These are phyloP conservation scores for Falco peregrinus DNA, from an alignment of 2,797 vertebrate species.

Conservation along the genomic window DNA sequence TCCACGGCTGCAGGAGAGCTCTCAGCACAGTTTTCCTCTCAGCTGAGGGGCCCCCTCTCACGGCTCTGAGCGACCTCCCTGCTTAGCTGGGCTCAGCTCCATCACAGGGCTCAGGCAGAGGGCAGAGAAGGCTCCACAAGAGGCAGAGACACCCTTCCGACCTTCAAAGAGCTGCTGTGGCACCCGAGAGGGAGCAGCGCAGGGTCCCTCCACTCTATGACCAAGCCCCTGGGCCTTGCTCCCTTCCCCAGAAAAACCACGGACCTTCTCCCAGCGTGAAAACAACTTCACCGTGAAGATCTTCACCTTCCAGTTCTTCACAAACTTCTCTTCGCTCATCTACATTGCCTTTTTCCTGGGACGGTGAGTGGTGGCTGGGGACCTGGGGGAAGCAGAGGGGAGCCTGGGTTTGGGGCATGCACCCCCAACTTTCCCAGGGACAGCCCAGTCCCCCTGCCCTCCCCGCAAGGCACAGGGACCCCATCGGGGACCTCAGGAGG, in stretches of 20 bases:
- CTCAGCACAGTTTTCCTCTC: background rate
- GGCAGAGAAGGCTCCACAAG: background rate
- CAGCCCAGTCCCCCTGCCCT: background rate
- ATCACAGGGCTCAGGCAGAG: background rate
- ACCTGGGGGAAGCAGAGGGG: rapidly evolving
- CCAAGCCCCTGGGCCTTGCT: background rate
- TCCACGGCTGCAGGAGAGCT: background rate
- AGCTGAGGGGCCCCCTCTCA: background rate
- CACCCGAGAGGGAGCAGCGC: background rate
- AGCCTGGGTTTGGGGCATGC: background rate
- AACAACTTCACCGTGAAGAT: slow-evolving; percentile 90
- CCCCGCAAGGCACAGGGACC: background rate
- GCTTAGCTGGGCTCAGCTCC: background rate
- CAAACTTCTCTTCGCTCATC: slow-evolving; percentile 92
- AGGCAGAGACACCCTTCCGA: background rate
- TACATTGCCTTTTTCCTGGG: slow-evolving; percentile 95
- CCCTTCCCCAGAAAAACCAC: slow-evolving; percentile 82
- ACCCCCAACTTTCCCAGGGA: background rate
- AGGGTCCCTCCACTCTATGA: background rate
- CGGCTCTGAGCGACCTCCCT: background rate
- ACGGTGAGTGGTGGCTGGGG: slow-evolving; percentile 77
- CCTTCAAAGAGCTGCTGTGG: background rate
- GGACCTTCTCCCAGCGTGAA: slow-evolving; percentile 84
- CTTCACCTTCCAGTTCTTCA: slow-evolving; percentile 96
- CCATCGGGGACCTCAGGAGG: background rate